These are phyloP conservation scores for Syngnathus floridae DNA, from an alignment of 2,113 vertebrate species.

Conservation along the genomic window DNA sequence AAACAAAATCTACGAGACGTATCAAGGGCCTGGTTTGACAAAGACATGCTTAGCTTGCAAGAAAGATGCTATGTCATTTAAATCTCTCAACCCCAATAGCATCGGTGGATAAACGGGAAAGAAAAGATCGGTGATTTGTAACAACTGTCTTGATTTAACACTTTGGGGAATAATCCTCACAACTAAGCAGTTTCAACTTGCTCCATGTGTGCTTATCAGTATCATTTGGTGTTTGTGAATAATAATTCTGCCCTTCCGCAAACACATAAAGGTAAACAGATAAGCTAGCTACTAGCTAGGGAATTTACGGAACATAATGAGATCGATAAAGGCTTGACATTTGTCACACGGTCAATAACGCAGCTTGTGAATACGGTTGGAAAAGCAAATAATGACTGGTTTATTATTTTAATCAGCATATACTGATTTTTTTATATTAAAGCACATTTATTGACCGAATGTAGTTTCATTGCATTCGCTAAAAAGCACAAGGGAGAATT, in stretches of 20 bases:
- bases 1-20: constrained; percentile 2
- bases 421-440: not conserved
- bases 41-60: constrained; percentile 20
- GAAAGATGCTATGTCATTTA: not conserved
- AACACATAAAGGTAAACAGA: not conserved
- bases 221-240: not conserved
- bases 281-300: not conserved
- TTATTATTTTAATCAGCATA: not conserved
- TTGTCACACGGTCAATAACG: not conserved
- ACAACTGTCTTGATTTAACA: not conserved
- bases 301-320: not conserved
- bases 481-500: not conserved
- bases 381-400: not conserved
- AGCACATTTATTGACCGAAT: not conserved
- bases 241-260: not conserved
- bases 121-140: not conserved
- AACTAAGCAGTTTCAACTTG: not conserved
- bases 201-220: not conserved
- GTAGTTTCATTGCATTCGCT: not conserved
- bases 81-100: not conserved
- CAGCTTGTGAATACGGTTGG: not conserved
- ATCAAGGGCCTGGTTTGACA: constrained; percentile 4
- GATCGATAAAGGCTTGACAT: not conserved
- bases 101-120: not conserved
- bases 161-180: not conserved